These are phyloP conservation scores for Melanostoma scalare DNA, from an alignment of 2,888 invertebrate species.

Conservation along the genomic window DNA sequence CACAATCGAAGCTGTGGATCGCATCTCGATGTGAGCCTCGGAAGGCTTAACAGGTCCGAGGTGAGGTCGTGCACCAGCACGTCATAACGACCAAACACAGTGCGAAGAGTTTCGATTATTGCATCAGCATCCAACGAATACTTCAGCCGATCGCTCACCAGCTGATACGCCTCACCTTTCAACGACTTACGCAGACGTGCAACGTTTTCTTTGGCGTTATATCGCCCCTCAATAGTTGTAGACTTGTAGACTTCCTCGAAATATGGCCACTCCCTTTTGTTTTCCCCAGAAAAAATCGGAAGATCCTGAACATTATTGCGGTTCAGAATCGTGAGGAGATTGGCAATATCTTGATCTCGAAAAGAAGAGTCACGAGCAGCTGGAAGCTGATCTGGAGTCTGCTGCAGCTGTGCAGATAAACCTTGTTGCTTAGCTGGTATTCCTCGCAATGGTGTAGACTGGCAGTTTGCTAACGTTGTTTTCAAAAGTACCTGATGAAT, in stretches of 20 bases:
- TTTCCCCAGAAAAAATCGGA: conserved; percentile 8
- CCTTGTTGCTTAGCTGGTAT: too few relatives aligned
- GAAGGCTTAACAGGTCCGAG: not conserved
- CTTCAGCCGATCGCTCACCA: conserved; percentile 1
- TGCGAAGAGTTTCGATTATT: not conserved
- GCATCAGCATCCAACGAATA: not conserved
- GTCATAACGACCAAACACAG: not conserved
- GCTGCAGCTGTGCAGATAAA: too few relatives aligned
- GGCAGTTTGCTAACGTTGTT: too few relatives aligned
- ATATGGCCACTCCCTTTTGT: conserved; percentile 22
- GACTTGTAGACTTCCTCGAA: not conserved
- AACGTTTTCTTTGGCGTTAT: too few relatives aligned
- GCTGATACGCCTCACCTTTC: conserved; percentile 10
- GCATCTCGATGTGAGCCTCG: not conserved
- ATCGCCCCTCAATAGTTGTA: too few relatives aligned
- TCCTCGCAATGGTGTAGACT: too few relatives aligned
- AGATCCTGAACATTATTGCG: conserved; percentile 18
- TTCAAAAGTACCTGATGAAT: too few relatives aligned
- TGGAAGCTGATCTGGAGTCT: too few relatives aligned
- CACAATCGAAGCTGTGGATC: not conserved
- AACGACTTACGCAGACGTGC: not conserved
- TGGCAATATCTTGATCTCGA: too few relatives aligned
- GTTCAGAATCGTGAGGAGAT: not conserved
- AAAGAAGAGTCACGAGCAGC: too few relatives aligned
- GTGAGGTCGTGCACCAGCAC: not conserved